Percentiles rank a stretch among this genome's conserved stretches.
Conservation (phyloP, 2,797 vertebrate species). For the Galagoides demidoff region DNA sequence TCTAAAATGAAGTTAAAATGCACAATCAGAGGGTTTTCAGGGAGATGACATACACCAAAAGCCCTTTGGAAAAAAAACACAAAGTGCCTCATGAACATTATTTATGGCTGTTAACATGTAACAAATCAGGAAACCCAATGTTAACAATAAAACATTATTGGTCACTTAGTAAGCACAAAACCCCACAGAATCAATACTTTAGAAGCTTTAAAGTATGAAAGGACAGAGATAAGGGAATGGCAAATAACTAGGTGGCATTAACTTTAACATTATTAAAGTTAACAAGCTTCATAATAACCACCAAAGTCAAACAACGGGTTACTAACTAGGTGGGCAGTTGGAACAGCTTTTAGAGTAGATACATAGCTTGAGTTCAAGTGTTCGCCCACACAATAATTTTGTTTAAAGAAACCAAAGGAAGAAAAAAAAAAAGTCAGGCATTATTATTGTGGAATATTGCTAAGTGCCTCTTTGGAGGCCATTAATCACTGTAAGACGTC, state of each 20-base stretch:
- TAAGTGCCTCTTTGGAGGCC: background rate
- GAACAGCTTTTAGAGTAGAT: background rate
- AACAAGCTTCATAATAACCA: background rate
- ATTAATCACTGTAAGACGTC: conserved; percentile 39
- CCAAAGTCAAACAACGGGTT: background rate
- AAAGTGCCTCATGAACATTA: background rate
- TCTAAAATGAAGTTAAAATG: conserved; percentile 46
- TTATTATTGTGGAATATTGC: background rate
- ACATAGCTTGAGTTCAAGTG: conserved; percentile 1
- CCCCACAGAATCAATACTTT: background rate
- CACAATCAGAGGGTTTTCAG: background rate
- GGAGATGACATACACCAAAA: background rate
- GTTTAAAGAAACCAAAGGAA: conserved; percentile 23
- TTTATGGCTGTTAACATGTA: background rate
- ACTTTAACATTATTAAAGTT: background rate
- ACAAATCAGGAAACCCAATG: conserved; percentile 25
- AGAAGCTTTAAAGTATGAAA: conserved; percentile 9
- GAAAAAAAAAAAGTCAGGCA: conserved; percentile 18
- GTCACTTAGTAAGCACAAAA: conserved; percentile 26
- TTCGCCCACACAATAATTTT: conserved; percentile 34
- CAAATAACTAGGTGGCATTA: background rate
- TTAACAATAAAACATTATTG: background rate
- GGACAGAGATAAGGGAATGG: background rate
- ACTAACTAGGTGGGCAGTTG: background rate
- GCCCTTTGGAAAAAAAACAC: background rate